A percentile compares a stretch with the other conserved stretches of the same genome.
These are phyloP conservation scores for Doryteuthis pealeii DNA, from an alignment of 1,140 invertebrate species.

Conservation along the genomic window DNA sequence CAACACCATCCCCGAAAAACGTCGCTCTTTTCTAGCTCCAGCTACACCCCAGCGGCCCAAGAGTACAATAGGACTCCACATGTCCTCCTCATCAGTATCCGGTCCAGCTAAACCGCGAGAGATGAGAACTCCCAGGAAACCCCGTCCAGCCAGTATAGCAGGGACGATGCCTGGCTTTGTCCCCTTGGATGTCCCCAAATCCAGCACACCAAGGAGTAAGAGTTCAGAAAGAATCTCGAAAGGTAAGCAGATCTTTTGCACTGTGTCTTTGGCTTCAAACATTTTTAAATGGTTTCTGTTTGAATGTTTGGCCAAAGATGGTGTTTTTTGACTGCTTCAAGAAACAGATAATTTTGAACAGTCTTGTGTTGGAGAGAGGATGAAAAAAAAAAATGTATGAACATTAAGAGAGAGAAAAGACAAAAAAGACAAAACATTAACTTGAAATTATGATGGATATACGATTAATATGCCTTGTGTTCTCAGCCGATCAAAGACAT, in stretches of 20 bases:
- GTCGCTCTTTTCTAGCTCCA: conserved; percentile 55
- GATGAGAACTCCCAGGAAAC: conserved; percentile 41
- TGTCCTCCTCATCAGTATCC: conserved; percentile 12
- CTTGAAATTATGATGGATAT: too few relatives aligned
- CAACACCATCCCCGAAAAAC: conserved; percentile 52
- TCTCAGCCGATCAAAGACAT: too few relatives aligned
- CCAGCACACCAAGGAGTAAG: conserved; percentile 41
- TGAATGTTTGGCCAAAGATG: too few relatives aligned
- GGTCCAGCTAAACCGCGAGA: conserved; percentile 42
- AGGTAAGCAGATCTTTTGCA: conserved; percentile 31
- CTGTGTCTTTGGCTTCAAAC: too few relatives aligned
- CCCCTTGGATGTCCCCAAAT: conserved; percentile 31
- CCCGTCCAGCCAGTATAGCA: conserved; percentile 49
- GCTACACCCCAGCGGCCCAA: conserved; percentile 36
- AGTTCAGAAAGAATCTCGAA: conserved; percentile 47
- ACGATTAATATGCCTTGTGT: too few relatives aligned
- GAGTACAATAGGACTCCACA: conserved; percentile 40
- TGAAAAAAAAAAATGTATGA: too few relatives aligned
- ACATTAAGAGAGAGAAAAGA: too few relatives aligned
- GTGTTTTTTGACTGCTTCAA: too few relatives aligned
- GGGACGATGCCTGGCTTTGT: conserved; percentile 51
- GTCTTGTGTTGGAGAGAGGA: too few relatives aligned
- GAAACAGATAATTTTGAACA: too few relatives aligned
- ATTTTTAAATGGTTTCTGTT: too few relatives aligned
- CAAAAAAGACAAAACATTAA: too few relatives aligned